Percentiles rank a stretch among this genome's conserved stretches.
These are phyloP conservation scores for Saturnia japonica DNA, from an alignment of 2,888 invertebrate species.

Conservation along the genomic window DNA sequence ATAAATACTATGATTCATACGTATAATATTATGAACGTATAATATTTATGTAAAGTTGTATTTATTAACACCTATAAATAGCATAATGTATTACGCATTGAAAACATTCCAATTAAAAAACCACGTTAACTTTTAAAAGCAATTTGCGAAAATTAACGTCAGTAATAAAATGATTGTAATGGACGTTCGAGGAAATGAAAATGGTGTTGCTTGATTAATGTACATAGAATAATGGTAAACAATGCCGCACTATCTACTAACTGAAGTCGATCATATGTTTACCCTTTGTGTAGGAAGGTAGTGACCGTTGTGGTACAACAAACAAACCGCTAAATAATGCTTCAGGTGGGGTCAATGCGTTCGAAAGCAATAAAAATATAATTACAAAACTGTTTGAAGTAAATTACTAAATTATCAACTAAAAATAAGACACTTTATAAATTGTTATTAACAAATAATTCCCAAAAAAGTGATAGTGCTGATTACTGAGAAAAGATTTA, in stretches of 20 bases:
- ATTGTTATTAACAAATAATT: neutral
- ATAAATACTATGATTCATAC: neutral
- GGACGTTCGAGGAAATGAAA: constrained; percentile 42
- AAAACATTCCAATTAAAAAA: constrained; percentile 22
- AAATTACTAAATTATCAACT: neutral
- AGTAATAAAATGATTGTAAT: constrained; percentile 29
- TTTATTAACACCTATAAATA: neutral
- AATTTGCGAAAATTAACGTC: constrained; percentile 37
- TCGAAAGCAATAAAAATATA: neutral
- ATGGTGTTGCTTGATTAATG: constrained; percentile 43
- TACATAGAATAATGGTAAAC: constrained; percentile 41
- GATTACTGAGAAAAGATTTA: neutral
- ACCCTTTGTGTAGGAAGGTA: constrained; percentile 5
- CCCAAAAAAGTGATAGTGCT: neutral
- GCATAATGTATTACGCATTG: neutral
- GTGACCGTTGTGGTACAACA: neutral
- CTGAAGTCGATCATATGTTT: constrained; percentile 10
- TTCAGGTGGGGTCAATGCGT: neutral
- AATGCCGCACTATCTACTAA: constrained; percentile 22
- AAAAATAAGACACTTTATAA: neutral
- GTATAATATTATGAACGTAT: neutral
- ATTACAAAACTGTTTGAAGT: neutral
- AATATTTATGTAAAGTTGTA: neutral
- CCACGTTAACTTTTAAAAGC: constrained; percentile 36
- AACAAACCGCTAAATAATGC: constrained; percentile 6